Conservation (phyloP, 2,797 vertebrate genomes). For the Megaceryle alcyon region DNA sequence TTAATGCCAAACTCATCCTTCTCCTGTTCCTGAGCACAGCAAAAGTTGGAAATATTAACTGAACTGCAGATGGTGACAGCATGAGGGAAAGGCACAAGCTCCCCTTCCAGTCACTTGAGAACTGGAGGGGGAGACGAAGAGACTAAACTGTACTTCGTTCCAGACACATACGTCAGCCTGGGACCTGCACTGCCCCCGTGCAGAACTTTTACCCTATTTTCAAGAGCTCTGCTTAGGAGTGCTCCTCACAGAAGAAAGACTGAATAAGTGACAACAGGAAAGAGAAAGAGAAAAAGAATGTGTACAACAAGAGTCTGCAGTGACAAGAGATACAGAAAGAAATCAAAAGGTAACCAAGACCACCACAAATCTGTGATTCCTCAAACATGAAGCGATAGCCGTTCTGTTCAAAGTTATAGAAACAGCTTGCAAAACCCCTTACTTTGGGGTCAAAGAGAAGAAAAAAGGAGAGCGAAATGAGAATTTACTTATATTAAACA, state of each 20-base stretch:
- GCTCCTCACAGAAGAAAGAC: not conserved
- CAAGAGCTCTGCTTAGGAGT: not conserved
- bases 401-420: not conserved
- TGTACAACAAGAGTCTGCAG: not conserved
- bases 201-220: not conserved
- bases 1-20: conserved; percentile 20
- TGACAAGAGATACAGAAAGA: not conserved
- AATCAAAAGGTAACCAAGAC: not conserved
- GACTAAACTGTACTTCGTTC: not conserved
- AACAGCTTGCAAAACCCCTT: not conserved
- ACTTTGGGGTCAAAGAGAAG: not conserved
- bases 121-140: not conserved
- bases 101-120: not conserved
- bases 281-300: not conserved
- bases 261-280: not conserved
- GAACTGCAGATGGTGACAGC: not conserved
- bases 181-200: not conserved
- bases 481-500: no score
- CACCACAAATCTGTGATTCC: not conserved
- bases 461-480: not conserved
- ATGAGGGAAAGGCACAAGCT: not conserved
- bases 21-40: not conserved
- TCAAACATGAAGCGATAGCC: not conserved
- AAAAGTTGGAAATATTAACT: not conserved
- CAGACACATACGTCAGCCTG: not conserved